Conservation (phyloP, 23 tunicate genomes). For the Pegea sp. region DNA sequence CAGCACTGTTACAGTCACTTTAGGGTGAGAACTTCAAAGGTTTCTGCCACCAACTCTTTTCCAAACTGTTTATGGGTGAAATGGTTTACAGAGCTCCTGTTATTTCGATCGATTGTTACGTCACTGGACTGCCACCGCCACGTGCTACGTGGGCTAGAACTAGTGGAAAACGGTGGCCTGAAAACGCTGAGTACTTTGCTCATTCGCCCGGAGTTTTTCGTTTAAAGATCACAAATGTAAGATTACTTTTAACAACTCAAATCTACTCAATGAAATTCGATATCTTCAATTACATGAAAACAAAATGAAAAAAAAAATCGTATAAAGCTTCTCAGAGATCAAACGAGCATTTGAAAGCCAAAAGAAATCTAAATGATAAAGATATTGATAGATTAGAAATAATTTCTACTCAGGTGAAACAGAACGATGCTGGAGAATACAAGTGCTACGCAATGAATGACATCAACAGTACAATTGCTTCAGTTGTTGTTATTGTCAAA, state of each 20-base stretch:
- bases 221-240: conserved; percentile 45
- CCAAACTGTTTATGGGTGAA: not conserved
- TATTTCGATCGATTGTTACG: conserved; percentile 36
- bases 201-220: conserved; percentile 25
- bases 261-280: too few relatives aligned
- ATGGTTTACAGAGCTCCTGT: conserved; percentile 19
- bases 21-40: too few relatives aligned
- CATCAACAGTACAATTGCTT: conserved; percentile 6
- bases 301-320: too few relatives aligned
- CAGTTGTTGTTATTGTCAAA: conserved; percentile 26
- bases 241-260: not conserved
- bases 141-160: conserved; percentile 24
- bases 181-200: conserved; percentile 2
- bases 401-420: conserved; percentile 26
- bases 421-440: conserved; percentile 54
- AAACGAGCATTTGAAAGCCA: not conserved
- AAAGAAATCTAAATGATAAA: not conserved
- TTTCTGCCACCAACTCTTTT: not conserved
- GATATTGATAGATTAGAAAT: not conserved
- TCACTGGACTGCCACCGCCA: conserved; percentile 55
- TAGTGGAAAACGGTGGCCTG: not conserved
- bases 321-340: too few relatives aligned
- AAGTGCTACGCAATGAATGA: conserved; percentile 33
- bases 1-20: conserved; percentile 35
- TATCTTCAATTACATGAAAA: too few relatives aligned